Conservation (phyloP, 2,113 vertebrate species). For the Taurulus bubalis region DNA sequence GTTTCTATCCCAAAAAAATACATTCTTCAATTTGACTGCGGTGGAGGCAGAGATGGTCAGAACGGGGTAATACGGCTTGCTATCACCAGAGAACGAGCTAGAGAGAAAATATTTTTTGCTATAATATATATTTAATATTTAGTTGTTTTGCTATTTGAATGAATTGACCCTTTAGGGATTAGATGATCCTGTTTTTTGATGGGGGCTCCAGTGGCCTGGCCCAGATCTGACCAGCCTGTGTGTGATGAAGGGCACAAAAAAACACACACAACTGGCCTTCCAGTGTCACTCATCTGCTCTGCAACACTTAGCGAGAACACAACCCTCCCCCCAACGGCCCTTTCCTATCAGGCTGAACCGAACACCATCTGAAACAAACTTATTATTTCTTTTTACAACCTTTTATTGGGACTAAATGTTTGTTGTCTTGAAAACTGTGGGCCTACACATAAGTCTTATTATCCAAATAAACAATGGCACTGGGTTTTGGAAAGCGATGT, state of each 20-base stretch:
- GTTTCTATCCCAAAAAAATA: not conserved
- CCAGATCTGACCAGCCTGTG: conserved; percentile 57
- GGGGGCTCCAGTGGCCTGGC: conserved; percentile 40
- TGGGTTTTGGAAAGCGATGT: not conserved
- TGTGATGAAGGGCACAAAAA: conserved; percentile 28
- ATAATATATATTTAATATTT: too few species aligned
- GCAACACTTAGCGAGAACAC: conserved; percentile 22
- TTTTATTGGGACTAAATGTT: not conserved
- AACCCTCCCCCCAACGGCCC: conserved; percentile 26
- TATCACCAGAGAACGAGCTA: not conserved
- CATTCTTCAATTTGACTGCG: not conserved
- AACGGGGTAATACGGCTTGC: not conserved
- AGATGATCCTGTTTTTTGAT: conserved; percentile 27
- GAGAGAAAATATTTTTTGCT: not conserved
- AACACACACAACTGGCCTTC: conserved; percentile 45
- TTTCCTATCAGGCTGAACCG: conserved; percentile 24
- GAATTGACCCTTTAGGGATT: conserved; percentile 48
- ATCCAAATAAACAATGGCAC: not conserved
- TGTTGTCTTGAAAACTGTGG: not conserved
- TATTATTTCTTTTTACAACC: not conserved
- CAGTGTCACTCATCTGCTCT: conserved; percentile 42
- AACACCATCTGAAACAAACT: not conserved
- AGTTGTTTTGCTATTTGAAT: not conserved
- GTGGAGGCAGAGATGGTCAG: not conserved
- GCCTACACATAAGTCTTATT: not conserved